Conservation (phyloP, 53 echinoderm and acorn worm species). For the Mesocentrotus franciscanus region DNA sequence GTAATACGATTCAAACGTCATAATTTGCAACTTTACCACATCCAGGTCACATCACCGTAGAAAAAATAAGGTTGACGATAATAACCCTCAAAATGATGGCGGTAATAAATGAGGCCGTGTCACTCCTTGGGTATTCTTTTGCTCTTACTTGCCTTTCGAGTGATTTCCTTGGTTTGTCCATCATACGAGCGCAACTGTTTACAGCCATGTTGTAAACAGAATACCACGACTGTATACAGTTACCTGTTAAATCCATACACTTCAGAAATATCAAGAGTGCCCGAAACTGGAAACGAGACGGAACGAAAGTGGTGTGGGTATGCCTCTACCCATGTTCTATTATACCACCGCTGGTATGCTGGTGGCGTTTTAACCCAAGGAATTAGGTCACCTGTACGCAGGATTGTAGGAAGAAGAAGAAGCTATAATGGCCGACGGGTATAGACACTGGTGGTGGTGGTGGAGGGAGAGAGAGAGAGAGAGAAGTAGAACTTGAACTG, state of each 20-base stretch:
- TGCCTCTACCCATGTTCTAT: neutral
- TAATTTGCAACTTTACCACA: neutral
- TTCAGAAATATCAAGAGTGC: neutral
- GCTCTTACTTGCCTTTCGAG: neutral
- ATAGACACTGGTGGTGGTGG: slow-evolving; percentile 23
- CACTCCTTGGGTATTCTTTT: neutral
- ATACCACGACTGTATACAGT: slow-evolving; percentile 31
- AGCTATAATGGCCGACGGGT: slow-evolving; percentile 52
- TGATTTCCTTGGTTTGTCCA: neutral
- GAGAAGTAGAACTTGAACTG: neutral
- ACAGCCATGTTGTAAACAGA: slow-evolving; percentile 21
- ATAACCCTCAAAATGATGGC: neutral
- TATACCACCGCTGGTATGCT: neutral
- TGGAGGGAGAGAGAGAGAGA: neutral
- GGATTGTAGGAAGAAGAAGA: neutral
- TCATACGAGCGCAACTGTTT: slow-evolving; percentile 28
- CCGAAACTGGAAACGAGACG: slow-evolving; percentile 35
- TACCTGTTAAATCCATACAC: slow-evolving; percentile 29
- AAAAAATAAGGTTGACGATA: neutral
- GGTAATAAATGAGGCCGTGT: neutral
- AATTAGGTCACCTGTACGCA: slow-evolving; percentile 62
- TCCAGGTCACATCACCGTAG: neutral
- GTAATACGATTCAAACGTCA: neutral
- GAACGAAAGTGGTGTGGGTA: neutral
- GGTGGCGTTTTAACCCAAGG: neutral